Base-by-base conservation (phyloP, 2,113 vertebrate species). In the Anolis sagrei region DNA sequence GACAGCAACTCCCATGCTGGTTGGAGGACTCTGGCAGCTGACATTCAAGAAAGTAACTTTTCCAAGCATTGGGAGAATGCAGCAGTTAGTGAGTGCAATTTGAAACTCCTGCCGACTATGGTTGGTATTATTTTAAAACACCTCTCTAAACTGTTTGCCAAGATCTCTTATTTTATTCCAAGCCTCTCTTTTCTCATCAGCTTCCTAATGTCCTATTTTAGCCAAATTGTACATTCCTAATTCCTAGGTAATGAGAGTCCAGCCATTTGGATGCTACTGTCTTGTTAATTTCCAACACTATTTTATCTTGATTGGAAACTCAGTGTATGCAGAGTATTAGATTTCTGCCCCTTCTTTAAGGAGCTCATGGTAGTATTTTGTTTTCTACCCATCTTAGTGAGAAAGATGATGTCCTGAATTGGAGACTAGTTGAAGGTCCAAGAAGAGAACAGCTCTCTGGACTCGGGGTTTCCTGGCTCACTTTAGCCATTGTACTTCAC, bases 181-280 rank as follows among this genome's bases (percentile, higher is more conserved):
- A 73, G 70, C 48, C 48, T 36, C 32, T 74, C 54, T 83, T 76
- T 76, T 83, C 29, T 66, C 73, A 83, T 68, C 62, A 84, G 49
- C 5, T 84, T 1, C 21, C 48, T 76, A 49, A 76, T 66, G 25
- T 49, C n/a, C 39, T 51, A 76, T 61, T 76, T 80, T 21, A 81
- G n/a, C 48, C 29, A 70, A 81, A 44, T 62, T 79, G 49, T 72
- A 58, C 66, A 70, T 72, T 44, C 10, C 16, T 78, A 78, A 39
- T 79, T 85, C 34, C 76, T 77, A 29, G 49, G 48, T 69, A 72
- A 85, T 72, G 79, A 25, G 23, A 39, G 32, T 73, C 2, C 19
- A 5, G 58, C 36, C n/a, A 48, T 76, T 84, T 76, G 19, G 29
- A 76, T 8, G 18, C 16, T 36, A 44, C 18, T 66, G 64, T 9